These are phyloP conservation scores for Okapia johnstoni DNA, from an alignment of 2,113 vertebrate genomes.

Conservation along the genomic window DNA sequence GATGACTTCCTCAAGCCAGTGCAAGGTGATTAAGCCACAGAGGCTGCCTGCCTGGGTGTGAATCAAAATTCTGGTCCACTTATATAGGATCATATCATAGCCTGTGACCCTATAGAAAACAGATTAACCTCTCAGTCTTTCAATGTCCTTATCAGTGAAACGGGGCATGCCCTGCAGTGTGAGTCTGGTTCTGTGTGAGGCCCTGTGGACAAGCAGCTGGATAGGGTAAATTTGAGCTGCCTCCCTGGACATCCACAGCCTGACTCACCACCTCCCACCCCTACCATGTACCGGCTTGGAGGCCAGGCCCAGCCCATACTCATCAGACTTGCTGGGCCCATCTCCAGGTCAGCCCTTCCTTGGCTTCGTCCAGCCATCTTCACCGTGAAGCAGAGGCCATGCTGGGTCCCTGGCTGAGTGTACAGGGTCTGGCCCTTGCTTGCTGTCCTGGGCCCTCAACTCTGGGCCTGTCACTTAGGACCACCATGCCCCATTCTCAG, in stretches of 20 bases:
- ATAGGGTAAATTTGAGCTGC: rapidly evolving
- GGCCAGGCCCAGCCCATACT: neutral
- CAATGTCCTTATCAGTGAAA: neutral
- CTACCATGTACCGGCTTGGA: rapidly evolving
- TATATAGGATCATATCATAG: neutral
- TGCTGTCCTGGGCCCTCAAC: neutral
- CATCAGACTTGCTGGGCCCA: no score
- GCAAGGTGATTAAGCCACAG: neutral
- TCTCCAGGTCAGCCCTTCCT: neutral
- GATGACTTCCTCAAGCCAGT: neutral
- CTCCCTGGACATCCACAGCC: neutral
- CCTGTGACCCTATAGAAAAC: neutral
- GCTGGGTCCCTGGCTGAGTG: neutral
- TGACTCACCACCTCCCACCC: no score
- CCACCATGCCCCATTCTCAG: neutral
- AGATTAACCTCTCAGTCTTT: neutral
- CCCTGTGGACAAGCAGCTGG: neutral
- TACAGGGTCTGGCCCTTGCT: neutral
- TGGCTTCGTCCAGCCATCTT: neutral
- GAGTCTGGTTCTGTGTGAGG: rapidly evolving
- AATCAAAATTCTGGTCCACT: neutral
- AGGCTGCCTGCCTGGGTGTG: neutral
- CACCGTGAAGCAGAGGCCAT: neutral
- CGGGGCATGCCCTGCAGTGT: neutral
- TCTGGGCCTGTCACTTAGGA: neutral